These are phyloP conservation scores for Formica exsecta DNA, from an alignment of 1,140 invertebrate species.

Conservation along the genomic window DNA sequence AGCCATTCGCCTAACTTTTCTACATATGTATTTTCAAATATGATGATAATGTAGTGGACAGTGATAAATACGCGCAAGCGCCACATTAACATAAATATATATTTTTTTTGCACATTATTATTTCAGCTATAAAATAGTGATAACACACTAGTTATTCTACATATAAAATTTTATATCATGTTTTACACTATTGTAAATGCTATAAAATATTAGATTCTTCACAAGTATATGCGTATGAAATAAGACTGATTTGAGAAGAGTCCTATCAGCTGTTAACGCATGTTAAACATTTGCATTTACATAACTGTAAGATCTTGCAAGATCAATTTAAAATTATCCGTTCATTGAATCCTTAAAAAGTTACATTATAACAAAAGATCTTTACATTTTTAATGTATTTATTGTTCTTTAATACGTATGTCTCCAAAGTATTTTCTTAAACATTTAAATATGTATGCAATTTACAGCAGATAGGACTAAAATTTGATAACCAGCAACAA, in stretches of 20 bases:
- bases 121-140: conserved; percentile 66
- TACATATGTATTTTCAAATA: conserved; percentile 76
- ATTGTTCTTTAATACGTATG: not conserved
- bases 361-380: not conserved
- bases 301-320: not conserved
- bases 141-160: conserved; percentile 69
- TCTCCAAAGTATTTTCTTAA: not conserved
- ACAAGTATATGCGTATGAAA: conserved; percentile 76
- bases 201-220: conserved; percentile 74
- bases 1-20: conserved; percentile 77
- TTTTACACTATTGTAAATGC: conserved; percentile 76
- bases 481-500: conserved; percentile 72
- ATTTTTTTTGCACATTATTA: conserved; percentile 76
- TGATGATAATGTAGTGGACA: conserved; percentile 63
- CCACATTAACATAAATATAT: conserved; percentile 68
- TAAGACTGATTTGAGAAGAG: conserved; percentile 79
- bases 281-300: conserved; percentile 16
- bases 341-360: not conserved
- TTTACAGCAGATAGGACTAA: conserved; percentile 73
- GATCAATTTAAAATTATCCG: not conserved
- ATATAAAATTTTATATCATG: conserved; percentile 72
- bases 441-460: conserved; percentile 33
- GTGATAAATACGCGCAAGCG: conserved; percentile 70
- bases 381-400: conserved; percentile 1
- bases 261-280: conserved; percentile 74